phyloP scores from a whole-genome alignment of 2,888 invertebrate genomes.

The Ormyrus thymus region DNA sequence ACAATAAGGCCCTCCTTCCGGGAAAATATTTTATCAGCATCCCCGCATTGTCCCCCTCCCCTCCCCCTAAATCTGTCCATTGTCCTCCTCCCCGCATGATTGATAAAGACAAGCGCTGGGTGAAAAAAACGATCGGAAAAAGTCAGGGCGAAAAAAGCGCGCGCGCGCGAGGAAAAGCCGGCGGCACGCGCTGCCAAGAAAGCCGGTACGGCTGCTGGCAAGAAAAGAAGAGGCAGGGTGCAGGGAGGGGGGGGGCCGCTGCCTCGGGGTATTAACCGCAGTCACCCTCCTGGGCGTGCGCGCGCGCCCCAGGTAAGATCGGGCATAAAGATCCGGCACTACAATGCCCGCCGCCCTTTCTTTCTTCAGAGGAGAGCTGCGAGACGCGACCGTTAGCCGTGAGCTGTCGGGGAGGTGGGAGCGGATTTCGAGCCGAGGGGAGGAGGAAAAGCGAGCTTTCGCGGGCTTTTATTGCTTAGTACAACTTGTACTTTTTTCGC shows the following conservation, averaged over 20 bases:
- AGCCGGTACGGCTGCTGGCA: not conserved
- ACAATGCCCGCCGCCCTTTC: not conserved
- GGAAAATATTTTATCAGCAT: not conserved
- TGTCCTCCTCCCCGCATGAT: conserved; percentile 6
- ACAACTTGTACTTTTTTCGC: too few relatives aligned
- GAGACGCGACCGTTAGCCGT: too few relatives aligned
- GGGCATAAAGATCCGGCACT: conserved; percentile 69
- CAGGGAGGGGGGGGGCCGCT: conserved; percentile 33
- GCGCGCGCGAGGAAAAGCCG: not conserved
- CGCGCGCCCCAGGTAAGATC: conserved; percentile 72
- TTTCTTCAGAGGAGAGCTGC: too few relatives aligned
- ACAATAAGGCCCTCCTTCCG: conserved; percentile 12
- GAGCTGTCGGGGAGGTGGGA: too few relatives aligned
- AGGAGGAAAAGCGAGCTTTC: too few relatives aligned
- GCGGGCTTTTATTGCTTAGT: too few relatives aligned
- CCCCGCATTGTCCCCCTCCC: not conserved
- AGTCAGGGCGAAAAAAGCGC: not conserved
- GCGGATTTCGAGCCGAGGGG: too few relatives aligned
- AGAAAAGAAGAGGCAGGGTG: conserved; percentile 28
- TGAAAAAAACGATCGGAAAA: not conserved
- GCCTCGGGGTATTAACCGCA: conserved; percentile 65
- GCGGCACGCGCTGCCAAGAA: not conserved
- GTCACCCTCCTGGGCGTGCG: conserved; percentile 70
- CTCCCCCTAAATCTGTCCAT: too few relatives aligned
- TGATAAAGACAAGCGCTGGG: conserved; percentile 36